Evolutionary conservation across 2,113 vertebrate genomes (phyloP).

Genomic region (Phylloscopus trochiloides): DNA sequence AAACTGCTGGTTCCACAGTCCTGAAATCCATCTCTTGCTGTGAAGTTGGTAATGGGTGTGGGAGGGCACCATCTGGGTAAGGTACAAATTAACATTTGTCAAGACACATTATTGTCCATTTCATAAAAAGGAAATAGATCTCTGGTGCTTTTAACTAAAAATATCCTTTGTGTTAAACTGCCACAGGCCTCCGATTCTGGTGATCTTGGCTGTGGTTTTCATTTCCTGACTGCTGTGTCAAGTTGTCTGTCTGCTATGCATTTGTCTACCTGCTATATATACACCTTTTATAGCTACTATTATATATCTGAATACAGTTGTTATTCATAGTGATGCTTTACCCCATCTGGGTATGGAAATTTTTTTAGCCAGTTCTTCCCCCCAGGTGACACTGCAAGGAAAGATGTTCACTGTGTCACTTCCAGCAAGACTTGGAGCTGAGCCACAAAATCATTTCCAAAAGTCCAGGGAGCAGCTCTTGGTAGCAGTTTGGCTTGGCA

Average conservation of each 20-base stretch:
- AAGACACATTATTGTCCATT: not conserved
- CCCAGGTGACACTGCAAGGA: not conserved
- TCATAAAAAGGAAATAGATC: fast-evolving
- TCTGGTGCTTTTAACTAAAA: not conserved
- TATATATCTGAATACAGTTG: not conserved
- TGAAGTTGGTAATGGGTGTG: not conserved
- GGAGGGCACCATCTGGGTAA: not conserved
- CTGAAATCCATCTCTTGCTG: not conserved
- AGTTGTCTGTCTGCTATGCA: fast-evolving
- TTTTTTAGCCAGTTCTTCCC: not conserved
- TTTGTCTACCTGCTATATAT: not conserved
- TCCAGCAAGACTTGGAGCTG: not conserved
- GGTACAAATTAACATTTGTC: not conserved
- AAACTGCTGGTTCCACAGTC: not conserved
- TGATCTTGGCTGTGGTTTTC: not conserved
- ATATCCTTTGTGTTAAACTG: not conserved
- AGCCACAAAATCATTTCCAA: not conserved
- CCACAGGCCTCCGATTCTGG: not conserved
- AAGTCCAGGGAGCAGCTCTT: not conserved
- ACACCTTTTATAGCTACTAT: not conserved
- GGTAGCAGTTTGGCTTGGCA: not conserved
- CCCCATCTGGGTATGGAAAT: not conserved
- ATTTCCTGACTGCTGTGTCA: not conserved
- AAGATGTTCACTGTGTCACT: not conserved
- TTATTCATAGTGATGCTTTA: not conserved